phyloP scores from a whole-genome alignment of 2,888 invertebrate genomes.

The Troides aeacus region DNA sequence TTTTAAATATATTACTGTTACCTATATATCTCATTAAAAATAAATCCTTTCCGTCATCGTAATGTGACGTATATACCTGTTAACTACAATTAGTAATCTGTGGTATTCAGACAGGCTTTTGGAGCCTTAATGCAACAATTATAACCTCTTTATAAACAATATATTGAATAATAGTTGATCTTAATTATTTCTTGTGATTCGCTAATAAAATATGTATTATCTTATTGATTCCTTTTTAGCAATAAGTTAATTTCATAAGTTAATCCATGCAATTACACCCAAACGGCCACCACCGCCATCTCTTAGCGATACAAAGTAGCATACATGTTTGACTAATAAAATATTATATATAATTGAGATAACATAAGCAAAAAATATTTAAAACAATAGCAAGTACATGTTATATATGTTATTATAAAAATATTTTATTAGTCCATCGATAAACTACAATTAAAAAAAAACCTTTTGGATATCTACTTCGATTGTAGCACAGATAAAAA shows the following conservation, averaged over 20 bases:
- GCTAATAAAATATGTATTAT: not conserved
- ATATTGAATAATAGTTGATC: too few species aligned
- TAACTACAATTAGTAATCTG: too few species aligned
- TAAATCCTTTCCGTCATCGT: too few species aligned
- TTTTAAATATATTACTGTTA: too few species aligned
- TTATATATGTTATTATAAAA: not conserved
- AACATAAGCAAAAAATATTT: not conserved
- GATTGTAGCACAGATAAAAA: conserved; percentile 7
- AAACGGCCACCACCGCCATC: conserved; percentile 11
- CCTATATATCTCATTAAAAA: too few species aligned
- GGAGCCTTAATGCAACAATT: too few species aligned
- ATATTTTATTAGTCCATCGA: conserved; percentile 20
- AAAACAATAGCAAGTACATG: not conserved
- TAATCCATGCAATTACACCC: not conserved
- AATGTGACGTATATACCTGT: too few species aligned
- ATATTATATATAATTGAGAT: conserved; percentile 6
- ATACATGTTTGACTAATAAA: conserved; percentile 16
- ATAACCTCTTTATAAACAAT: too few species aligned
- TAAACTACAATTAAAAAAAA: not conserved
- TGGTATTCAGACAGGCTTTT: too few species aligned
- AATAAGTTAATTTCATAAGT: not conserved
- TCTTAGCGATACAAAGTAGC: not conserved
- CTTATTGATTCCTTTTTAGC: not conserved
- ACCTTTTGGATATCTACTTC: not conserved
- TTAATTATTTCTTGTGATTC: not conserved